These are phyloP conservation scores for Trogon surrucura DNA, from an alignment of 2,113 vertebrate genomes.

Conservation along the genomic window DNA sequence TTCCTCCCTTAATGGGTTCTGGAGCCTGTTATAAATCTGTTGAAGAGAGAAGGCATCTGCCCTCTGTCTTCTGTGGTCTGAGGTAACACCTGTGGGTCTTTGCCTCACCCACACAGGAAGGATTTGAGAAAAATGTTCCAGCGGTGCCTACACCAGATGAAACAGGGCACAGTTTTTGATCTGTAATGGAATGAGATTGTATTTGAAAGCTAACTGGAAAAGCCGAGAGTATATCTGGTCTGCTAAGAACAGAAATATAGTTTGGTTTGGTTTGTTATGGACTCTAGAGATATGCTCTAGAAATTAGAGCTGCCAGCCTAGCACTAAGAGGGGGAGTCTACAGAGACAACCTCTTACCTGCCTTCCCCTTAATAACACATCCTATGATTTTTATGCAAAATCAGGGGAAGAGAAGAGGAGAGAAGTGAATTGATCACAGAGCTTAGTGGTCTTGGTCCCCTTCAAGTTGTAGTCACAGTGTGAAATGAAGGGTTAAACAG, in stretches of 20 bases:
- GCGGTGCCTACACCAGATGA: background rate
- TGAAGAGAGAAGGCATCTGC: background rate
- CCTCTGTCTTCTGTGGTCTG: background rate
- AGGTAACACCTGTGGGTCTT: background rate
- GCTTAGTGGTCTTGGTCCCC: background rate
- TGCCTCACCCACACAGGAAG: background rate
- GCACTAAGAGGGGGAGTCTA: background rate
- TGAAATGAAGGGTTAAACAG: background rate
- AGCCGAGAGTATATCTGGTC: background rate
- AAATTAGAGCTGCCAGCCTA: background rate
- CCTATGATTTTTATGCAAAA: background rate
- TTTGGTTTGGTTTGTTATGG: background rate
- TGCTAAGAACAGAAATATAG: background rate
- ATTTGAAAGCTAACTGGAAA: background rate
- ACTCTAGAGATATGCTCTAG: background rate
- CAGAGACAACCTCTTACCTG: background rate
- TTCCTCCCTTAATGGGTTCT: background rate
- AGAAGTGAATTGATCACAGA: background rate
- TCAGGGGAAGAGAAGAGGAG: background rate
- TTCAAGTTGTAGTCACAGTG: background rate
- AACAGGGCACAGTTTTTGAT: background rate
- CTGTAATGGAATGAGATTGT: background rate
- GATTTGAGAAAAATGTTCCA: background rate
- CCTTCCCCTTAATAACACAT: background rate
- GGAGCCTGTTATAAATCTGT: background rate